Evolutionary conservation across 2,113 vertebrate genomes (phyloP).

Genomic region (Xenotilapia longispinis): DNA sequence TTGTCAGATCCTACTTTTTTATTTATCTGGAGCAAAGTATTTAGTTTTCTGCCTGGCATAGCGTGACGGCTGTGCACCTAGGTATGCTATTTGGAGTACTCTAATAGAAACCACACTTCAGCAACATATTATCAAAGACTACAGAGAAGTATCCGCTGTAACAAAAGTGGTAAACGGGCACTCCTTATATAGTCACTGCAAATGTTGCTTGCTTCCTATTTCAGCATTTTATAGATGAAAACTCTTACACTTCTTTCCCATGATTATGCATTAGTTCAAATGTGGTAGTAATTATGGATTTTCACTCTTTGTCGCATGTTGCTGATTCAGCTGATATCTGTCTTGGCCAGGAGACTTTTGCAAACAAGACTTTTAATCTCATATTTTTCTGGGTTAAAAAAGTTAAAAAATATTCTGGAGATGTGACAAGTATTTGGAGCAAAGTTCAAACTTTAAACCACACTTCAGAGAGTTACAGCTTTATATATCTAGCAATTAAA

Average conservation of each 20-base stretch:
- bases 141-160: not conserved
- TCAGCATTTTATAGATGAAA: not conserved
- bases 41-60: not conserved
- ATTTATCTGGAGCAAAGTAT: not conserved
- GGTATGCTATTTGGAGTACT: not conserved
- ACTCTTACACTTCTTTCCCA: not conserved
- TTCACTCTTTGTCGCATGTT: not conserved
- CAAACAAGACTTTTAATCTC: not conserved
- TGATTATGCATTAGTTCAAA: not conserved
- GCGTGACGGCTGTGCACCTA: not conserved
- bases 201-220: not conserved
- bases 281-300: not conserved
- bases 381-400: not conserved
- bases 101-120: not conserved
- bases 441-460: not conserved
- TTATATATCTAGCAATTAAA: not conserved
- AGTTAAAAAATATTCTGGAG: not conserved
- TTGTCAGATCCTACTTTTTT: not conserved
- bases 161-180: not conserved
- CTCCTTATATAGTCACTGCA: not conserved
- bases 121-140: not conserved
- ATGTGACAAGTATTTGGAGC: not conserved
- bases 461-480: not conserved
- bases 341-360: not conserved
- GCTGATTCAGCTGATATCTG: not conserved